These are phyloP conservation scores for Rissa tridactyla DNA, from an alignment of 2,113 vertebrate species.

Conservation along the genomic window DNA sequence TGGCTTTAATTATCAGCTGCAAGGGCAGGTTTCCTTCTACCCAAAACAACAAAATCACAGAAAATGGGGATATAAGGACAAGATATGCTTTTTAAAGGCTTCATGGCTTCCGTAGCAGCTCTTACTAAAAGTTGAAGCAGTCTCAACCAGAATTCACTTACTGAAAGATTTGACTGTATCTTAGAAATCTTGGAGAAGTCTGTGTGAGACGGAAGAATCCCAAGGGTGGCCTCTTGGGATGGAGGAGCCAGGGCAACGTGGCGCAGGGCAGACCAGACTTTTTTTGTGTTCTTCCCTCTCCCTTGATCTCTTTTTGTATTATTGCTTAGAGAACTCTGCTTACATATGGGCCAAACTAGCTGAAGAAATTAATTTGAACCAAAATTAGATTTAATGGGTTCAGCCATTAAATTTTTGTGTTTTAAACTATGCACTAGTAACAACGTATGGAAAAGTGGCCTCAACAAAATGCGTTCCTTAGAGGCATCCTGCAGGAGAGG, in stretches of 20 bases:
- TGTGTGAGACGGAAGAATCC: background rate
- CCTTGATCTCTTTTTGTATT: background rate
- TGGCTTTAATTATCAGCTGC: background rate
- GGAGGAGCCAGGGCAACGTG: fast-evolving
- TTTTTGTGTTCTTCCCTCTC: background rate
- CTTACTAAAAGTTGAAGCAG: background rate
- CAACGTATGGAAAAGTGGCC: fast-evolving
- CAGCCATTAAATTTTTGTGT: background rate
- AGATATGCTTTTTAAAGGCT: background rate
- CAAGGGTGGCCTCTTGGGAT: background rate
- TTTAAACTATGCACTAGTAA: background rate
- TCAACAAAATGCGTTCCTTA: fast-evolving
- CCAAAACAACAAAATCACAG: background rate
- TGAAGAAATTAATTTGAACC: background rate
- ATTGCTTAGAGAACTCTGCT: background rate
- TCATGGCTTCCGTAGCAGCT: background rate
- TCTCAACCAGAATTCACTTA: background rate
- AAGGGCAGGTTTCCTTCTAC: background rate
- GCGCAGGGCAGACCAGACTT: background rate
- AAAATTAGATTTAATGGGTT: background rate
- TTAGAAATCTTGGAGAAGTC: too few species aligned
- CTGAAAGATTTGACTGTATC: background rate
- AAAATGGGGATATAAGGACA: background rate
- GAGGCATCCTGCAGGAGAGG: fast-evolving
- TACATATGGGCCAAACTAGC: background rate